These are phyloP conservation scores for Pammene aurita DNA, from an alignment of 2,888 invertebrate genomes.

Conservation along the genomic window DNA sequence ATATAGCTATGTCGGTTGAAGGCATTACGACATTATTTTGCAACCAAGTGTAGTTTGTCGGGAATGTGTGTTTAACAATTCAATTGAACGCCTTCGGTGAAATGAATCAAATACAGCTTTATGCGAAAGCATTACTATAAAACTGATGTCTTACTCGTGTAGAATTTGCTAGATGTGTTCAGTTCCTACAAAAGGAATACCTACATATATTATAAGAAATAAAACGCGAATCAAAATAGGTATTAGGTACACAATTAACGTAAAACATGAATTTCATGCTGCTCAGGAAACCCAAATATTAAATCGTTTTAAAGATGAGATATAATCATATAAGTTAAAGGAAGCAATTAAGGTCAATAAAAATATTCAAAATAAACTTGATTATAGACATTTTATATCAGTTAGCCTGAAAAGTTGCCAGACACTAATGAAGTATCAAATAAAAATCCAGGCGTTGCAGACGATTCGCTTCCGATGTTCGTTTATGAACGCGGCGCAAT, in stretches of 20 bases:
- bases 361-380: not conserved
- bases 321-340: not conserved
- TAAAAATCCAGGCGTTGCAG: conserved; percentile 10
- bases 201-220: too few relatives aligned
- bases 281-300: not conserved
- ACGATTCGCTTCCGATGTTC: not conserved
- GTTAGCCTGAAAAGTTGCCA: conserved; percentile 1
- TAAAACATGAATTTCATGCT: too few relatives aligned
- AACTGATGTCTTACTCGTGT: conserved; percentile 9
- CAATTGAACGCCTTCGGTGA: conserved; percentile 14
- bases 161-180: not conserved
- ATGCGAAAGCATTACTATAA: conserved; percentile 4
- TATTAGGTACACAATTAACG: too few relatives aligned
- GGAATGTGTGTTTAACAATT: conserved; percentile 36
- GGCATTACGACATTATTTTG: conserved; percentile 38
- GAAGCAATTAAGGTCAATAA: not conserved
- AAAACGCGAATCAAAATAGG: too few relatives aligned
- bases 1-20: conserved; percentile 28
- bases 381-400: not conserved
- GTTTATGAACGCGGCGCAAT: conserved; percentile 18
- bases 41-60: conserved; percentile 33
- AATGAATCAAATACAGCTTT: conserved; percentile 7
- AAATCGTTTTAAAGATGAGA: not conserved
- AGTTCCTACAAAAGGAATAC: too few relatives aligned
- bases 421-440: conserved; percentile 14